phyloP scores from a whole-genome alignment of 1,140 invertebrate species.

The Zaprionus camerounensis region DNA sequence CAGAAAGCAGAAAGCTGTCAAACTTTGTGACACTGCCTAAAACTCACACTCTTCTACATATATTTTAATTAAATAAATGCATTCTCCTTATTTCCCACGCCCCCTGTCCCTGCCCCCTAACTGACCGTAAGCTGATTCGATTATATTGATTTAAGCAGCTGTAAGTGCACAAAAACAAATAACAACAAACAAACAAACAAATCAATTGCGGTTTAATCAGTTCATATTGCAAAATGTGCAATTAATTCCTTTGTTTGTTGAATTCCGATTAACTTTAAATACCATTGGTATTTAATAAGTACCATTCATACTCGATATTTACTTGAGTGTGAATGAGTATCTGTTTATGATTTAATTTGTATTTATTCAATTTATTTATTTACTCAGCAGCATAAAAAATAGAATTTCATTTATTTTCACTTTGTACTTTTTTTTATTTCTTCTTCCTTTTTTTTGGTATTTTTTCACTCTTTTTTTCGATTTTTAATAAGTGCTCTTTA shows the following conservation, averaged over 20 bases:
- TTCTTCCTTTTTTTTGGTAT: neutral
- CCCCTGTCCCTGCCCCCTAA: accelerated
- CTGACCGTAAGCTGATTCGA: neutral
- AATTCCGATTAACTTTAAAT: neutral
- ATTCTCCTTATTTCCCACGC: neutral
- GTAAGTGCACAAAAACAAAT: neutral
- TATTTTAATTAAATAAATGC: slow-evolving; percentile 3
- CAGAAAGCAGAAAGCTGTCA: neutral
- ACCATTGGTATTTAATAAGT: neutral
- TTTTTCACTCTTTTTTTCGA: neutral
- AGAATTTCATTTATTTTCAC: too few relatives aligned
- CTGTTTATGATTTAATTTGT: too few relatives aligned
- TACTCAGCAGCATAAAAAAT: too few relatives aligned
- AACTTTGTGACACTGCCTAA: neutral
- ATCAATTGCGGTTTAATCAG: slow-evolving; percentile 1
- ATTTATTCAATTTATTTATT: too few relatives aligned
- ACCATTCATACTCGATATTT: neutral
- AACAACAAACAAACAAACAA: neutral
- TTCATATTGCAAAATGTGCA: neutral
- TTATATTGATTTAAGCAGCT: neutral
- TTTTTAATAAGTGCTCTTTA: neutral
- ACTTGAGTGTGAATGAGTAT: neutral
- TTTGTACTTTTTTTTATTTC: too few relatives aligned
- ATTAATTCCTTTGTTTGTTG: neutral
- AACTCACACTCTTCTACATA: neutral